Percentiles rank a stretch among this genome's conserved stretches.
Evolutionary conservation across 2,113 vertebrate species (phyloP).

Genomic region (Scomber japonicus): DNA sequence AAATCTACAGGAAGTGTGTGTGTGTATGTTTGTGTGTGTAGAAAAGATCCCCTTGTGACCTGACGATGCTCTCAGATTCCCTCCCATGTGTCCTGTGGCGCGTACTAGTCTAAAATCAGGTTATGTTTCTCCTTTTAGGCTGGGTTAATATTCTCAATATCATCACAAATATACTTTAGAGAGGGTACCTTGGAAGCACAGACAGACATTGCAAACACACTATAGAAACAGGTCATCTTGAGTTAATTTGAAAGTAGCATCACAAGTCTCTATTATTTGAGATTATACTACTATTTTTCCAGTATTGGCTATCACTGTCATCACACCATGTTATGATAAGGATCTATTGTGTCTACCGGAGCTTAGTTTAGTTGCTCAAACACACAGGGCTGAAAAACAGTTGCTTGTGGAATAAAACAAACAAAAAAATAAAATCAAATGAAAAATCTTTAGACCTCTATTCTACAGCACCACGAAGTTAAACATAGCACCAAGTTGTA

Average conservation of each 20-base stretch:
- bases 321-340: constrained; percentile 75
- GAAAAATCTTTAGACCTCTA: constrained; percentile 76
- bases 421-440: constrained; percentile 14
- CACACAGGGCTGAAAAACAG: constrained; percentile 69
- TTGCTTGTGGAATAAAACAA: constrained; percentile 65
- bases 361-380: constrained; percentile 71
- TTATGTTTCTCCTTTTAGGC: constrained; percentile 66
- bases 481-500: constrained; percentile 88
- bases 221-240: constrained; percentile 78
- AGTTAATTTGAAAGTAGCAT: constrained; percentile 71
- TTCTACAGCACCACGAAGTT: constrained; percentile 87
- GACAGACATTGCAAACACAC: constrained; percentile 81
- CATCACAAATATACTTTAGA: constrained; percentile 79
- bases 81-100: constrained; percentile 50
- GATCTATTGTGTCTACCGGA: constrained; percentile 74
- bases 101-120: constrained; percentile 72
- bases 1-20: constrained; percentile 64
- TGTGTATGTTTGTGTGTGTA: constrained; percentile 56
- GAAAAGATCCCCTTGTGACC: constrained; percentile 56
- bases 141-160: constrained; percentile 72
- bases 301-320: constrained; percentile 79
- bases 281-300: constrained; percentile 78
- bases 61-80: constrained; percentile 59
- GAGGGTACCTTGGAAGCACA: constrained; percentile 85
- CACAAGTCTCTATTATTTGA: constrained; percentile 78